phyloP scores from a whole-genome alignment of 2,797 vertebrate species.

The Monodelphis domestica region DNA sequence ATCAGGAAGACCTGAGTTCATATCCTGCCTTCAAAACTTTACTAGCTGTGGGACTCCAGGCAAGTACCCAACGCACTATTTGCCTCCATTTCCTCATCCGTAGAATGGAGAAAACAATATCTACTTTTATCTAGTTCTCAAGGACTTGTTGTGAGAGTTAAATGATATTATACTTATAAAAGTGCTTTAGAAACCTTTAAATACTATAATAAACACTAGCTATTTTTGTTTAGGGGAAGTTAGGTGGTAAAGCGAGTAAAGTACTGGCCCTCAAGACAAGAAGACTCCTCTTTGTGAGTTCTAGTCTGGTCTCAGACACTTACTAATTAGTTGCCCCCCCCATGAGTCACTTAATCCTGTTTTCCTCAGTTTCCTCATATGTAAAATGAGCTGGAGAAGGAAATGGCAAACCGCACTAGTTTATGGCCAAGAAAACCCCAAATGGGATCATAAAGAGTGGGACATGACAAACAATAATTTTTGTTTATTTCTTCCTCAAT shows the following conservation, averaged over 20 bases:
- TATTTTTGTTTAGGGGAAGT: not conserved
- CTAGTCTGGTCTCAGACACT: not conserved
- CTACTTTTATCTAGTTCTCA: too few species aligned
- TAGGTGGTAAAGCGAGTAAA: not conserved
- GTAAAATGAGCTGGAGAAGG: not conserved
- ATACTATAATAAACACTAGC: not conserved
- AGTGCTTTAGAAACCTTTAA: not conserved
- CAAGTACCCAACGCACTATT: not conserved
- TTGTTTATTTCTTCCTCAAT: not conserved
- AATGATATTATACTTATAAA: not conserved
- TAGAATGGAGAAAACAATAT: not conserved
- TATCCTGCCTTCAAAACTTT: not conserved
- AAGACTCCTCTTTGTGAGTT: not conserved
- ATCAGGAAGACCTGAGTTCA: not conserved
- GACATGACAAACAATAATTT: not conserved
- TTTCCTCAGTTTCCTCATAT: not conserved
- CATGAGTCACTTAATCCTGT: not conserved
- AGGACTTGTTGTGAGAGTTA: not conserved
- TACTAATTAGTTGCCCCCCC: not conserved
- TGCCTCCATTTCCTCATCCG: not conserved
- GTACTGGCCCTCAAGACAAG: not conserved
- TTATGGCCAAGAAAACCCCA: not conserved
- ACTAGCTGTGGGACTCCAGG: not conserved
- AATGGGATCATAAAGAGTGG: not conserved
- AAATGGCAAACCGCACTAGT: not conserved